Evolutionary conservation across 2,113 vertebrate genomes (phyloP).

Genomic region (Peromyscus maniculatus): DNA sequence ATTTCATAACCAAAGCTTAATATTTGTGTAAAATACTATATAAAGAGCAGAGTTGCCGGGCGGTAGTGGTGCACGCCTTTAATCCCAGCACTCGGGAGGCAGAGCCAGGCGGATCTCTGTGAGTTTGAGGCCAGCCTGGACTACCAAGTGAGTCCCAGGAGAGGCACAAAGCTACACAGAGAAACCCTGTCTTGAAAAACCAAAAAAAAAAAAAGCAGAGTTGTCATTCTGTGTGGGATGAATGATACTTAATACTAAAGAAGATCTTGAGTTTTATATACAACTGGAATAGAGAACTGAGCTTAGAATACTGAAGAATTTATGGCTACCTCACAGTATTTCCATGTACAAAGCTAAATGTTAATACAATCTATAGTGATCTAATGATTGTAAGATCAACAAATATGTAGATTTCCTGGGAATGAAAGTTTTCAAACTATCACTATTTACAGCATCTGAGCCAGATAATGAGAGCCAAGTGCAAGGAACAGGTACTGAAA

Average conservation of each 20-base stretch:
- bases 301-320: background rate
- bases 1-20: background rate
- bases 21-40: background rate
- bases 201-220: background rate
- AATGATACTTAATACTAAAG: background rate
- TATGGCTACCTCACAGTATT: background rate
- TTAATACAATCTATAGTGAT: background rate
- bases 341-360: background rate
- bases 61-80: no score
- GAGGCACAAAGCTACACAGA: no score
- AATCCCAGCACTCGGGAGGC: no score
- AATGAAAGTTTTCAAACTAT: background rate
- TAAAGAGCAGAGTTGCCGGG: background rate
- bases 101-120: no score
- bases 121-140: no score
- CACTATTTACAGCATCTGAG: background rate
- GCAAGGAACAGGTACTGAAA: background rate
- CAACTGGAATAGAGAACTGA: background rate
- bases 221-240: background rate
- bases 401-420: background rate
- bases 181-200: no score
- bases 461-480: background rate
- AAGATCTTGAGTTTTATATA: background rate
- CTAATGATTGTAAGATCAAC: background rate
- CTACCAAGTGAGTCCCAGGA: no score